Base-by-base conservation (phyloP, 2,888 invertebrate genomes). In the Phragmatobia fuliginosa region DNA sequence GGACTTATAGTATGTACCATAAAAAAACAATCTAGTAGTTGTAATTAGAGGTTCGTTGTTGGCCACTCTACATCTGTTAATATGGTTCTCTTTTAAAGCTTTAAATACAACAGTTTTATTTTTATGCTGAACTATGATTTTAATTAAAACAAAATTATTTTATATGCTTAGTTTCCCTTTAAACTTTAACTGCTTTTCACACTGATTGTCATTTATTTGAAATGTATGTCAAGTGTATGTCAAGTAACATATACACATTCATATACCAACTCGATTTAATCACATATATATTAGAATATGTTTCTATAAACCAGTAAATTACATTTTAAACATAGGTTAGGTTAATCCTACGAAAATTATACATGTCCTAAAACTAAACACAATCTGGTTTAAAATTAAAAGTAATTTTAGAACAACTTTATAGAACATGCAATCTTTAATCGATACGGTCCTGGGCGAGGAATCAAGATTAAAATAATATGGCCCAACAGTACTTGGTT, bases 171-270 rank as follows among this genome's bases (percentile, higher is more conserved):
- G 16, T 38, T 38, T 11, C 16, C 38, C 16, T 3, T 38, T 11
- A 38, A 38, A 38, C 4, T 0, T 16, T 4, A 16, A 38, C 38
- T 62, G 66, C 67, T 18, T 72, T 59, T 64, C 68, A 74, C 76
- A 72, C 76, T 76, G 73, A 75, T 67, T 75, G 74, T 74, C 71
- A 78, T 79, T 76, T 73, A 80, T 69, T 75, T 62, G 78, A 75
- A 78, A 45, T 72, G n/a, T n/a, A n/a, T n/a, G n/a, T n/a, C n/a
- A n/a, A 73, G 66, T 58, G 41, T 18, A 49, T 61, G 61, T 88
- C 88, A 86, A 82, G 79, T 86, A 88, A 90, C 74, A 41, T 78
- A 76, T 82, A 87, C n/a, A n/a, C n/a, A n/a, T n/a, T n/a, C n/a
- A n/a, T n/a, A n/a, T n/a, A n/a, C n/a, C n/a, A n/a, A n/a, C 87